phyloP scores from a whole-genome alignment of 2,113 vertebrate genomes.

The Oryzias celebensis region DNA sequence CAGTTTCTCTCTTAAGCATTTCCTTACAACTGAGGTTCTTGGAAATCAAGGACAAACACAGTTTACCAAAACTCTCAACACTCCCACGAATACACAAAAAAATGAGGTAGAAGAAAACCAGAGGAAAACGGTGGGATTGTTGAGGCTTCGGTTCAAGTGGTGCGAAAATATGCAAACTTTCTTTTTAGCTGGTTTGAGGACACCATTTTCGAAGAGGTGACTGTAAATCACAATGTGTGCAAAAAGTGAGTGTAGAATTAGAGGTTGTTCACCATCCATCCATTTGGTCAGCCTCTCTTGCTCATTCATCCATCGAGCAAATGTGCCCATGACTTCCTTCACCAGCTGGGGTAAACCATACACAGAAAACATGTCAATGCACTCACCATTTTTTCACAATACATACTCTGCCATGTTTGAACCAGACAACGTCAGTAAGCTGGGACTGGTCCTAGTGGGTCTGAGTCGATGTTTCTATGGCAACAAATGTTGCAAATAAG shows the following conservation, averaged over 20 bases:
- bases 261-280: slow-evolving; percentile 55
- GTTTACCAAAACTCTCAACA: slow-evolving; percentile 41
- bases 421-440: no score
- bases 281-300: slow-evolving; percentile 51
- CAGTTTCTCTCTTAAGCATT: slow-evolving; percentile 41
- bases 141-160: slow-evolving; percentile 78
- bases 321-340: no score
- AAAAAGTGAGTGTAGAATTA: slow-evolving; percentile 66
- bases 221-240: slow-evolving; percentile 67
- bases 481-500: no score
- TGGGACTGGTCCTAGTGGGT: no score
- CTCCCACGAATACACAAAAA: slow-evolving; percentile 27
- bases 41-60: slow-evolving; percentile 33
- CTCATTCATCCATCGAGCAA: no score
- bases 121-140: slow-evolving; percentile 28
- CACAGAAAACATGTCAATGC: no score
- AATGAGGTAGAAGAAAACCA: slow-evolving; percentile 26
- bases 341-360: slow-evolving; percentile 35
- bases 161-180: slow-evolving; percentile 85
- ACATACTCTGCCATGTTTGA: no score
- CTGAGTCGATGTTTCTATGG: no score
- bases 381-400: no score
- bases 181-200: slow-evolving; percentile 76
- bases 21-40: slow-evolving; percentile 57
- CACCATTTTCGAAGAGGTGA: slow-evolving; percentile 79